Conservation (phyloP, 2,888 invertebrate genomes). For the Dryomyza anilis region DNA sequence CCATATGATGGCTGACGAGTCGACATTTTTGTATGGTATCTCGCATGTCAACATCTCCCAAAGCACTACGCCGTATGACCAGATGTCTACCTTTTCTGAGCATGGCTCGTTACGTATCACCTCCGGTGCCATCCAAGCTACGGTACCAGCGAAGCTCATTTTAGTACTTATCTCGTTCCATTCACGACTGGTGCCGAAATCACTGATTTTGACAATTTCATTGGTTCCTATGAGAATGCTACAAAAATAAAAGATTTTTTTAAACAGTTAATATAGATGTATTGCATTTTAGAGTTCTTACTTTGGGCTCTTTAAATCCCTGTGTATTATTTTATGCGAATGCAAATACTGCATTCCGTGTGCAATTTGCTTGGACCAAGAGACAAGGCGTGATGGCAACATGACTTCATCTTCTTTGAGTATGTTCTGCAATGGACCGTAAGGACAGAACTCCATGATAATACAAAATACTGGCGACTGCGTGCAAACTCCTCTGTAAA, state of each 20-base stretch:
- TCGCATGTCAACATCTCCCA: slow-evolving; percentile 98
- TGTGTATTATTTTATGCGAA: slow-evolving; percentile 93
- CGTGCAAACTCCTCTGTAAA: slow-evolving; percentile 87
- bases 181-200: slow-evolving; percentile 95
- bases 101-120: slow-evolving; percentile 96
- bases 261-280: no score
- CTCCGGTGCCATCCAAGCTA: slow-evolving; percentile 99
- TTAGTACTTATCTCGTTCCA: slow-evolving; percentile 94
- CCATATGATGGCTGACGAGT: slow-evolving; percentile 97
- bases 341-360: slow-evolving; percentile 97
- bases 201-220: slow-evolving; percentile 90
- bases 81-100: slow-evolving; percentile 97
- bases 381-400: slow-evolving; percentile 82
- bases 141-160: slow-evolving; percentile 98
- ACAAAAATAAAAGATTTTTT: slow-evolving; percentile 50
- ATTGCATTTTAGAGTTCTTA: slow-evolving; percentile 67
- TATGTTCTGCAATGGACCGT: slow-evolving; percentile 91
- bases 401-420: slow-evolving; percentile 83
- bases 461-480: slow-evolving; percentile 91
- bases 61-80: slow-evolving; percentile 97
- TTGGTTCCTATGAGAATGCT: slow-evolving; percentile 85
- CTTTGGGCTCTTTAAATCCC: slow-evolving; percentile 99
- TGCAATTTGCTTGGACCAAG: slow-evolving; percentile 96
- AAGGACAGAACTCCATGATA: slow-evolving; percentile 98
- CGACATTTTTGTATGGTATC: slow-evolving; percentile 91